Evolutionary conservation across 2,888 invertebrate genomes (phyloP), one percentile per base, ranked within the genome.

Genomic region (Tupiocoris notatus): DNA sequence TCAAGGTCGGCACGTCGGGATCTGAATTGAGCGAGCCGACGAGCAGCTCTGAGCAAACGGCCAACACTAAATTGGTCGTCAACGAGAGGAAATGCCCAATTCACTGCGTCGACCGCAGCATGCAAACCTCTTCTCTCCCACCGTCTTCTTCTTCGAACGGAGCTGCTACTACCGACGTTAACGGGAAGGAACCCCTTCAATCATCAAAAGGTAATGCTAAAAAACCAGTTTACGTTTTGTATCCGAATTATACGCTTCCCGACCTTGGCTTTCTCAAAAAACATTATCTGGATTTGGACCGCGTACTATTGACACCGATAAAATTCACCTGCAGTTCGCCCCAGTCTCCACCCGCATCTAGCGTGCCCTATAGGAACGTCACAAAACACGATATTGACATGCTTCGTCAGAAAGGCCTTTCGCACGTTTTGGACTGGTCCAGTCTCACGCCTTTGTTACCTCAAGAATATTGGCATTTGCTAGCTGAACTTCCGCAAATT

Each of bases 351-450:
- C 80, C 79, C 22, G 79, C 77, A n/a, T 67, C 77, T 57, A 54
- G 54, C 9, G 56, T 23, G 1, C 76, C 76, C 0, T 70, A 76
- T 18, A 57, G 91, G 79, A 93, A 93, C 0, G 91, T 92, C 82
- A 93, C 92, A 62, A 92, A 90, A 82, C 92, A 90, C 81, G 94
- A 95, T 82, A 88, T 94, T 68, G 95, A 95, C 84, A 88, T 90
- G 78, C 84, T 95, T 57, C 90, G 91, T 82, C 91, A 91, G 82
- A 90, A 91, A 84, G 93, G 93, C 73, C 20, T 76, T 56, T 74
- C 68, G 12, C 95, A 96, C 83, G 91, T 97, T 7, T 89, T 91
- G 83, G 97, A 97, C 84, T 97, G 96, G 96, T 94, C 95, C 82
- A 96, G 95, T 0, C 86, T 97, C 70, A 94, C 93, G 81, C 91